Percentiles rank a stretch among this genome's conserved stretches.
Conservation (phyloP, 2,113 vertebrate genomes). For the Epinephelus moara region DNA sequence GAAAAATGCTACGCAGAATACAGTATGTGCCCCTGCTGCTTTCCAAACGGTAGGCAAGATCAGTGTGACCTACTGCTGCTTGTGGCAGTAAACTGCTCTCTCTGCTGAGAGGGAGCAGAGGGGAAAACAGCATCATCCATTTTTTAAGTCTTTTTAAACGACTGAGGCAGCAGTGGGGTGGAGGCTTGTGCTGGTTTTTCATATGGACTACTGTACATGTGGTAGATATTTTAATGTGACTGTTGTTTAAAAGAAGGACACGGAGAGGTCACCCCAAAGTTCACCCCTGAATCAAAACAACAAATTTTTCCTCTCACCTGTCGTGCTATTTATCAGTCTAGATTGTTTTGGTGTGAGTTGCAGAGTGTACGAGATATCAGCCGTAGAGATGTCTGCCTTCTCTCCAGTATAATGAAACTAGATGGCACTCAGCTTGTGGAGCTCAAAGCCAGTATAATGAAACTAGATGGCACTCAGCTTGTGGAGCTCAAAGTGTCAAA, state of each 20-base stretch:
- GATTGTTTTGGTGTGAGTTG: no score
- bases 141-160: slow-evolving; percentile 1
- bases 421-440: no score
- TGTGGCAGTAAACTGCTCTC: slow-evolving; percentile 27
- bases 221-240: not conserved
- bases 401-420: no score
- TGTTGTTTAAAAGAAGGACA: not conserved
- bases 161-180: not conserved
- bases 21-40: slow-evolving; percentile 23
- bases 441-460: no score
- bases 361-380: no score
- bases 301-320: no score
- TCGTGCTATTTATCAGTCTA: no score
- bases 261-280: not conserved
- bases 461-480: no score
- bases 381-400: no score
- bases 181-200: not conserved
- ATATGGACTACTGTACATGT: not conserved
- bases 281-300: no score
- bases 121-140: not conserved
- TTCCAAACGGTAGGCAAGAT: slow-evolving; percentile 22
- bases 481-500: no score
- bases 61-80: slow-evolving; percentile 50
- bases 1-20: slow-evolving; percentile 34
- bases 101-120: slow-evolving; percentile 14